Evolutionary conservation across 1,140 invertebrate genomes (phyloP), one percentile per base, ranked within the genome.

Genomic region (Acromyrmex heyeri): DNA sequence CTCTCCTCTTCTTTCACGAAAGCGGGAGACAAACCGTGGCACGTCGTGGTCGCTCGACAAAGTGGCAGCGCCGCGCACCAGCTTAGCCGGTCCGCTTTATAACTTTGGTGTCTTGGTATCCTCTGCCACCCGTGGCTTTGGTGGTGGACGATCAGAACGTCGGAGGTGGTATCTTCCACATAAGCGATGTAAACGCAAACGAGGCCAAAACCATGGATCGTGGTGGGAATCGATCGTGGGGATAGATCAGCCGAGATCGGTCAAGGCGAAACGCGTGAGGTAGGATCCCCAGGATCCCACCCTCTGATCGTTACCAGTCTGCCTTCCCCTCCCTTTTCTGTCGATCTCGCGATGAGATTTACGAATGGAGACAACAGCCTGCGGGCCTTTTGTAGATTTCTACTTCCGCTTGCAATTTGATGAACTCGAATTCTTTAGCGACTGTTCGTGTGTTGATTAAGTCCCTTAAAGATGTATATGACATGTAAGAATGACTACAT

Each of bases 41-140:
- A 88, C 88, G 91, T 78, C 86, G 85, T 88, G 85, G 91, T 91
- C 91, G 91, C 91, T 90, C 88, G 77, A 88, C 89, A 93, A 93
- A 92, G 94, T 92, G 91, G 90, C 92, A 94, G 91, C 93, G 91
- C 90, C 91, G 93, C 89, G 90, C 86, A 88, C 82, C 85, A 86
- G 89, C 87, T 87, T 86, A 90, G 62, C 88, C 76, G 92, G 88
- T 93, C 88, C 89, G 90, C 93, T 95, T 95, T 95, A 95, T 95
- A 95, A 94, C 93, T 94, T 94, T 94, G 91, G 92, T 92, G n/a
- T 91, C 87, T 7, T 82, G 85, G 87, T 85, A 79, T 86, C 85
- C 77, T 76, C 48, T 72, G 62, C 16, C 16, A 67, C 12, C 53
- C 21, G 24, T 14, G n/a, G n/a, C 12, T 30, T 18, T 53, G 67